Evolutionary conservation across 1,140 invertebrate species (phyloP).

Genomic region (Dreissena rostriformis): DNA sequence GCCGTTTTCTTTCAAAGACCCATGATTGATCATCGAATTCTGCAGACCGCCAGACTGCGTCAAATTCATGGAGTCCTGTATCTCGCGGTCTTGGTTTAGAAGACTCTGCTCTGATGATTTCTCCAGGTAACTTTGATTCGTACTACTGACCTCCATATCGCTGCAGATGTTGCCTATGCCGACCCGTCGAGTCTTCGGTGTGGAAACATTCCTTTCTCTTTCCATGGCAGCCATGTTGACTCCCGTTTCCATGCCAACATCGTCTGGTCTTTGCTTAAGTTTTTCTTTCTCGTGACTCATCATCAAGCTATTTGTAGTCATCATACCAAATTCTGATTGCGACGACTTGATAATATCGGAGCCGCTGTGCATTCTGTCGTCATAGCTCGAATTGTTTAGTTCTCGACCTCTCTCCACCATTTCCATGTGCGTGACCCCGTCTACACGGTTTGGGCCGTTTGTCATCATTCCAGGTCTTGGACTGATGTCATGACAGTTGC

Average conservation of each 20-base stretch:
- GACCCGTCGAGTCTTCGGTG: conserved; percentile 11
- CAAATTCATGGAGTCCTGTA: conserved; percentile 12
- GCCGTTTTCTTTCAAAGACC: conserved; percentile 35
- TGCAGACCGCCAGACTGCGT: conserved; percentile 2
- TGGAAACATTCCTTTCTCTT: conserved; percentile 1
- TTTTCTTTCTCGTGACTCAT: conserved; percentile 20
- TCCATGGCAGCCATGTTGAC: conserved; percentile 26
- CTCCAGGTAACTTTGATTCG: conserved; percentile 20
- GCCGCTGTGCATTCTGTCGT: conserved; percentile 12
- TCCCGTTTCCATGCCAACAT: conserved; percentile 40
- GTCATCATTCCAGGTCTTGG: conserved; percentile 30
- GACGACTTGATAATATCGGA: conserved; percentile 24
- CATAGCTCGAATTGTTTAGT: conserved; percentile 2
- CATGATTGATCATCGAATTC: conserved; percentile 23
- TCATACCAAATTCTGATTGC: conserved; percentile 31
- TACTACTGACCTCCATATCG: conserved; percentile 37
- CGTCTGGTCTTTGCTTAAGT: conserved; percentile 17
- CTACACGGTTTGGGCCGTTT: background rate
- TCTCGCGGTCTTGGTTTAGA: background rate
- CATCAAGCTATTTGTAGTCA: conserved; percentile 22
- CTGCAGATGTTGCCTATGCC: conserved; percentile 39
- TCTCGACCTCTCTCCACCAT: conserved; percentile 25
- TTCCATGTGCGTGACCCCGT: conserved; percentile 11
- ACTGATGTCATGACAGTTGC: conserved; percentile 32
- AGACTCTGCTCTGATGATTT: conserved; percentile 7